phyloP scores from a whole-genome alignment of 2,113 vertebrate species.

The Craseonycteris thonglongyai region DNA sequence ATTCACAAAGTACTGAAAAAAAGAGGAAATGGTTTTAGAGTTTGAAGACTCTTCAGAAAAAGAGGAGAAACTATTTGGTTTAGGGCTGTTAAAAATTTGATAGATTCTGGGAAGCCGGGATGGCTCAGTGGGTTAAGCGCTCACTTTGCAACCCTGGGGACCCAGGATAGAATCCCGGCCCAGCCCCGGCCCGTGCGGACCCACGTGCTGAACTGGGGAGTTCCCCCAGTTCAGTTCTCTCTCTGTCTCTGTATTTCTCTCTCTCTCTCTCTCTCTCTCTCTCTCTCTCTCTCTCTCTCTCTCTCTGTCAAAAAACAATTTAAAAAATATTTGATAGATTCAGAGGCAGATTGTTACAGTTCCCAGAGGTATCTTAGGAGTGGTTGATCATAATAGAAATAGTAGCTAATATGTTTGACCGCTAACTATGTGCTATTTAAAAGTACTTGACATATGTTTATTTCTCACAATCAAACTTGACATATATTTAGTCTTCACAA shows the following conservation, averaged over 20 bases:
- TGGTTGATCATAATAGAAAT: not conserved
- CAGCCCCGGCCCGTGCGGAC: no score
- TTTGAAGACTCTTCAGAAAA: not conserved
- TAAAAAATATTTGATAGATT: conserved; percentile 17
- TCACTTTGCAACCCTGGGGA: no score
- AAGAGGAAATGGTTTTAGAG: conserved; percentile 13
- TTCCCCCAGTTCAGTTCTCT: no score
- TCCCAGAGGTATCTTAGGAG: not conserved
- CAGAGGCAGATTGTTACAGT: not conserved
- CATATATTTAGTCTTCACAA: not conserved
- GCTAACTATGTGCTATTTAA: not conserved
- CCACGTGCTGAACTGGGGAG: no score
- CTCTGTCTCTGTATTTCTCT: no score
- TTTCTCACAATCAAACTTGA: no score
- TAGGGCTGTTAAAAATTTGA: not conserved
- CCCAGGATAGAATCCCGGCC: no score
- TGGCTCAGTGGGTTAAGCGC: no score
- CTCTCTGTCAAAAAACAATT: no score
- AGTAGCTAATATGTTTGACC: not conserved
- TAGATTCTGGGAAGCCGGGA: no score
- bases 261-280: no score
- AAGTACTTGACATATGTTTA: not conserved
- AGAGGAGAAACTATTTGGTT: conserved; percentile 28
- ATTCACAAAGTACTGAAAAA: not conserved
- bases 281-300: no score